Base-by-base conservation (phyloP, 2,113 vertebrate species). In the Caranx melampygus region DNA sequence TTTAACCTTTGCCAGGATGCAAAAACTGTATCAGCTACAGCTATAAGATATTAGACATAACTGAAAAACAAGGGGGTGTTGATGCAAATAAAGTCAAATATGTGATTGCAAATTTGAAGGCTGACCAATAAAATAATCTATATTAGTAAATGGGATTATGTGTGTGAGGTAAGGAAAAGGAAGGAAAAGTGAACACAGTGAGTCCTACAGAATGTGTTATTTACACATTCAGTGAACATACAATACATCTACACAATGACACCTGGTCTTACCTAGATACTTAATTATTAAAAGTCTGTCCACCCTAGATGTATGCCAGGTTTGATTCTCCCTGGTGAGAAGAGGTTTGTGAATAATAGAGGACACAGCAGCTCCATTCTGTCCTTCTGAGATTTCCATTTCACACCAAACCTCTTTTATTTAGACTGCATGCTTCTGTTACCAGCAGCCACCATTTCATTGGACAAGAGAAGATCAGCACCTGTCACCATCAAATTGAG, bases 351-450 rank as follows among this genome's bases (percentile, higher is more conserved):
- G 54, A 76, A 81, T 75, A 72, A 72, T 55, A 42, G 60, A 72
- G 16, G 26, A 47, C 40, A n/a, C 18, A 61, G 57, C 68, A 66
- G 61, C 42, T 73, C 60, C 16, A 35, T 44, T 84, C 47, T 65
- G 4, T 40, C 35, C 59, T 18, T 40, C 47, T 58, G 49, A 59
- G 69, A 72, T 72, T 80, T 78, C 40, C n/a, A 86, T 81, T 89
- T 85, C 72, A 65, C 82, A 69, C 59, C 35, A 67, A 60, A 75
- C 31, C 26, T 65, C 33, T 78, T 65, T 72, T 42, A 60, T 76
- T 62, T 62, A 42, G 33, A 18, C 42, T 70, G 26, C 42, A 52
- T 20, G 18, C 35, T 0, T 11, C 35, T 26, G 16, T 37, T 63
- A 62, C 62, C 73, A 65, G 63, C 3, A 3, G 70, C 55, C 45